Percentiles rank a stretch among this genome's conserved stretches.
These are phyloP conservation scores for Galerucella nymphaeae DNA, from an alignment of 2,888 invertebrate genomes.

Conservation along the genomic window DNA sequence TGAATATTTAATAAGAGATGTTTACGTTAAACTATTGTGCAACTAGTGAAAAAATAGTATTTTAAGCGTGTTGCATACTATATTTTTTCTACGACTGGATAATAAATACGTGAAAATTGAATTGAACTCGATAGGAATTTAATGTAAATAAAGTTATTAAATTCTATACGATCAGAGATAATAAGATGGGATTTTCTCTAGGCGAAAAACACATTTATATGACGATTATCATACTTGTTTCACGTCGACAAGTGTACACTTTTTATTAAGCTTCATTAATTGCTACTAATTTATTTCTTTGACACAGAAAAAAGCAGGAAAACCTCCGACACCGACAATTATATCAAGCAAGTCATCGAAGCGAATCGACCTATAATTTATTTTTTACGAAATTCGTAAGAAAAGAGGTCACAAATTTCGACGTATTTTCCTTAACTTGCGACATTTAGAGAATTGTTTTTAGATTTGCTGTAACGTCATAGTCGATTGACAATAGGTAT, in stretches of 20 bases:
- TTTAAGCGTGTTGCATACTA: no score
- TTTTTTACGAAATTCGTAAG: conserved; percentile 2
- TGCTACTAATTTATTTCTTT: neutral
- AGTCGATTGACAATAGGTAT: neutral
- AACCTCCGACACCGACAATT: neutral
- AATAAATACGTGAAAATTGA: no score
- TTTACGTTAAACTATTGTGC: no score
- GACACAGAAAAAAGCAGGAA: conserved; percentile 6
- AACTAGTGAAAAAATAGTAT: no score
- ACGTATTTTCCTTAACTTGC: neutral
- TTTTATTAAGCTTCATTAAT: conserved; percentile 1
- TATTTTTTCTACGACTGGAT: no score
- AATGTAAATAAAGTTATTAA: no score
- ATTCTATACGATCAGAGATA: no score
- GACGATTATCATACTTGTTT: neutral
- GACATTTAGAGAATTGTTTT: conserved; percentile 1
- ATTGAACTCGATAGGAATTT: no score
- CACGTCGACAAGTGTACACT: neutral
- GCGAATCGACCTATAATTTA: neutral
- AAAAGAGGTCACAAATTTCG: neutral
- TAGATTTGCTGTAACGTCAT: neutral
- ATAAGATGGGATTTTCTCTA: no score
- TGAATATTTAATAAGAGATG: no score
- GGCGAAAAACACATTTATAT: no score
- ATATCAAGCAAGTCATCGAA: conserved; percentile 2